Evolutionary conservation across 1,140 invertebrate genomes (phyloP).

Genomic region (Calosoma granatense): DNA sequence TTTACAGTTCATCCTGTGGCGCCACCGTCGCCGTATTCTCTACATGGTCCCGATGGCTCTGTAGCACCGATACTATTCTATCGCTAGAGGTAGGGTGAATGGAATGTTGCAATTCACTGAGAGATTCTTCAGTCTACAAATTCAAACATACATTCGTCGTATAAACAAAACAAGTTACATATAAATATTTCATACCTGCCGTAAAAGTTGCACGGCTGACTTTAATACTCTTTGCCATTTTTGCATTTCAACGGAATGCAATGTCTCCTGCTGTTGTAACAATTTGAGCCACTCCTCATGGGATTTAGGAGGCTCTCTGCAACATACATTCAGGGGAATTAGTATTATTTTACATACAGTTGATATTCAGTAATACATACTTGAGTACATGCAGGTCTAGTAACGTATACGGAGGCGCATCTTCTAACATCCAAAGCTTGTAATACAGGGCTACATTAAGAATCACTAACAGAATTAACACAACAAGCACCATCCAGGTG

Average conservation of each 20-base stretch:
- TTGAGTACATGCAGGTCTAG: constrained; percentile 47
- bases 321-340: constrained; percentile 12
- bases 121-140: constrained; percentile 52
- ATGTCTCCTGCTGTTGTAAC: constrained; percentile 61
- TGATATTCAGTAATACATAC: constrained; percentile 28
- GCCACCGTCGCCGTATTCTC: neutral
- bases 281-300: constrained; percentile 67
- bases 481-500: constrained; percentile 43
- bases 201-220: constrained; percentile 47
- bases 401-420: constrained; percentile 40
- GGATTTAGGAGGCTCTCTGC: constrained; percentile 45
- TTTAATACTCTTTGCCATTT: constrained; percentile 67
- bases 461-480: constrained; percentile 54
- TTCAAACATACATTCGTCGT: constrained; percentile 13
- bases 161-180: constrained; percentile 6
- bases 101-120: constrained; percentile 51
- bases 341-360: constrained; percentile 17
- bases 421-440: constrained; percentile 61
- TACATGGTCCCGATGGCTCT: constrained; percentile 15
- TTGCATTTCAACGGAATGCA: constrained; percentile 63
- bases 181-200: constrained; percentile 40
- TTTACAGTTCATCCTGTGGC: constrained; percentile 14
- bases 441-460: constrained; percentile 72
- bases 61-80: constrained; percentile 25
- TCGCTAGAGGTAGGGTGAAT: constrained; percentile 44